Base-by-base conservation (phyloP, 2,888 invertebrate species). In the Pardosa pseudoannulata region DNA sequence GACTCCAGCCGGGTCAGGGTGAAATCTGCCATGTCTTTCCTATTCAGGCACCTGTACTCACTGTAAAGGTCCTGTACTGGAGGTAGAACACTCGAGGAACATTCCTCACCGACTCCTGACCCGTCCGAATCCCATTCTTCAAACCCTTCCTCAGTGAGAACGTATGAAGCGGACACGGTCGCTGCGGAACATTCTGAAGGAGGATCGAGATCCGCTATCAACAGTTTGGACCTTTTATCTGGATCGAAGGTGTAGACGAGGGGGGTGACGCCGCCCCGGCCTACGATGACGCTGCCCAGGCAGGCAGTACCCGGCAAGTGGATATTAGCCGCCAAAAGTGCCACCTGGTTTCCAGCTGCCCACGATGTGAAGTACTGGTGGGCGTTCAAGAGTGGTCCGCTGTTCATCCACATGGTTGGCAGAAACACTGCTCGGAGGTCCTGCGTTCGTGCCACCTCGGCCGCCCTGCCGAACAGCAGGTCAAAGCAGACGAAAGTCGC, bases 401-500 rank as follows among this genome's bases (percentile, higher is more conserved):
- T 95, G 0, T 96, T 95, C 90, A 95, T 95, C 96, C 97, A 97
- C 91, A 95, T 94, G 0, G 95, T 94, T 0, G 95, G 93, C 89
- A 94, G 95, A 0, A 95, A 91, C 11, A 96, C 91, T 89, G 95
- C 94, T 19, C 93, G 94, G 0, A 95, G 23, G 1, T 32, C 62
- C 23, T 31, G 0, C 41, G 11, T 28, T 1, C 23, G 95, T 0
- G 95, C 91, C 9, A 96, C 91, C 89, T 95, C 94, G n/a, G 93
- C 94, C 1, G 95, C 90, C 0, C 93, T 92, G 89, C 94, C 93
- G 92, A 95, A 96, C 89, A 96, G 91, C 11, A 97, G 93, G 90
- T 97, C 97, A 90, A 96, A 97, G 91, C 97, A 97, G 67, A 95
- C 94, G 90, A 95, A 95, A 89, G 95, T 94, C 0, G 96, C 96